A percentile compares a stretch with the other conserved stretches of the same genome.
Conservation (phyloP, 2,113 vertebrate species). For the Gnathonemus echidnorhynchus region DNA sequence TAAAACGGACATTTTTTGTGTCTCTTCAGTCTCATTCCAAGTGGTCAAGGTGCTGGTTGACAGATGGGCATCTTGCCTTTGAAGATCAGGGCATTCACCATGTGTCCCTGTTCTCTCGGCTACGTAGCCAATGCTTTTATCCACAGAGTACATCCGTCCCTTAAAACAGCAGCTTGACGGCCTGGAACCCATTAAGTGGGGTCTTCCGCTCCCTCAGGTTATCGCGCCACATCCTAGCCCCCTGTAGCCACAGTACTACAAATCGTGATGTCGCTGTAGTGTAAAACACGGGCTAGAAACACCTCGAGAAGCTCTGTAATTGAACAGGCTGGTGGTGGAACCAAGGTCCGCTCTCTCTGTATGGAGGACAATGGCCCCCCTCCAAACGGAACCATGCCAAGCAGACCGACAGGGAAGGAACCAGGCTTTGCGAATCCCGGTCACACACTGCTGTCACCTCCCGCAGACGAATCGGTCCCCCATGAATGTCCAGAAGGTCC, state of each 20-base stretch:
- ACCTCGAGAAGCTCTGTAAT: not conserved
- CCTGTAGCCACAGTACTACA: not conserved
- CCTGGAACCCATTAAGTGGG: not conserved
- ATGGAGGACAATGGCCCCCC: not conserved
- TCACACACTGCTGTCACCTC: not conserved
- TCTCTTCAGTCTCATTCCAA: not conserved
- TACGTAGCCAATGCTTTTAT: not conserved
- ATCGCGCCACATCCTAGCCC: not conserved
- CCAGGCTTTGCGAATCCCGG: not conserved
- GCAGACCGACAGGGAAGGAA: not conserved
- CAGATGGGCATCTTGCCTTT: not conserved
- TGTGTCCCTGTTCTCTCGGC: not conserved
- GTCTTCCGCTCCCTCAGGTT: not conserved
- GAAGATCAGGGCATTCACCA: conserved; percentile 21
- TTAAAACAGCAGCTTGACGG: not conserved
- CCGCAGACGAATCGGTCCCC: not conserved
- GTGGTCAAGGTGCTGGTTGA: not conserved
- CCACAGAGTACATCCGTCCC: not conserved
- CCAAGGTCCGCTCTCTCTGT: not conserved
- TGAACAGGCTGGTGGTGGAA: not conserved
- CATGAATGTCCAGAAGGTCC: not conserved
- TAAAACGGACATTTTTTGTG: not conserved
- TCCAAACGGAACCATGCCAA: not conserved
- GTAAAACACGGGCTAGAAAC: not conserved
- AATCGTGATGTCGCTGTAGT: not conserved